Evolutionary conservation across 2,113 vertebrate species (phyloP), one percentile per base, ranked within the genome.

Genomic region (Eurypyga helias): DNA sequence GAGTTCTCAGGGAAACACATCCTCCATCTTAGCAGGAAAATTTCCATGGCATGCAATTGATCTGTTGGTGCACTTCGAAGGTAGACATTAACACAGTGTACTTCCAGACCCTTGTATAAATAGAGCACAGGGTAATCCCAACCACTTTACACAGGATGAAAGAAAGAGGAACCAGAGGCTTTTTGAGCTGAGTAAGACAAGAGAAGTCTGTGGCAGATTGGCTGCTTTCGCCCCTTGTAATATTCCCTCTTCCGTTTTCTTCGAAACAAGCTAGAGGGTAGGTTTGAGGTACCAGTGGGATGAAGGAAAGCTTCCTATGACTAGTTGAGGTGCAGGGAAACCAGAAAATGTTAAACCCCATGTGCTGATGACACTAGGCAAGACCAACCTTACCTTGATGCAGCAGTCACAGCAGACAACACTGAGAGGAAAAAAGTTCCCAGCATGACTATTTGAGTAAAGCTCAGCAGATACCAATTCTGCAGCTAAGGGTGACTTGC

Each of bases 381-480:
- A 94, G 60, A 78, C 33, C 75, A 77, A 52, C 93, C 89, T 97
- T 97, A 90, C 98, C 97, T 98, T 98, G 73, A 94, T 5, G 2
- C 96, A 97, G 94, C 98, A 98, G 64, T 97, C 88, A 61, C 57
- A 78, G 84, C 98, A 98, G 92, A 97, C 91, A 34, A 97, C 48
- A 20, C 97, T 98, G 84, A 41, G 80, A 91, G 43, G 43, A 60
- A 70, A 82, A 71, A 78, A 76, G 36, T 46, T 33, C 14, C 33
- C 46, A 84, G 52, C 11, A 43, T 95, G 76, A 95, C 31, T 7
- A 23, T 58, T 76, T 77, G 28, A 76, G 2, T 65, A 84, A 75
- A 91, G 54, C 41, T 62, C 81, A 83, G 67, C 46, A 96, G 46
- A 70, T 48, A 86, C 6, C 33, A 84, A 9, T 43, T 51, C 0